A percentile compares a stretch with the other conserved stretches of the same genome.
phyloP scores from a whole-genome alignment of 2,113 vertebrate genomes.

The Chauna torquata region DNA sequence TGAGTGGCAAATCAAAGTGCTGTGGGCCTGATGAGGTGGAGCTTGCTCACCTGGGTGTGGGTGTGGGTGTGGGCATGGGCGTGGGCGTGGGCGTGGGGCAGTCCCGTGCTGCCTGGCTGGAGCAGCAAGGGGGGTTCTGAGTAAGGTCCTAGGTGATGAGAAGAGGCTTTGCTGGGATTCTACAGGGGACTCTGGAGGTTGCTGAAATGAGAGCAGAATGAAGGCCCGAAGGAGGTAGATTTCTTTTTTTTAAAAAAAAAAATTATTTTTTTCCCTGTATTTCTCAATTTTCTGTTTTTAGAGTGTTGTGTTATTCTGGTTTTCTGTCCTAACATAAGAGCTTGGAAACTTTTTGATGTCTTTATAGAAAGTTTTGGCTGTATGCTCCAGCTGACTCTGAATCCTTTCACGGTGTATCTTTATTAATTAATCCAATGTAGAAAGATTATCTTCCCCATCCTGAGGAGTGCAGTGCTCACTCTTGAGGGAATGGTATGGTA shows the following conservation, averaged over 20 bases:
- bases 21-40: background rate
- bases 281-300: rapidly evolving
- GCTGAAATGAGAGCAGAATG: background rate
- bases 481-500: background rate
- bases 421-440: rapidly evolving
- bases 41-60: background rate
- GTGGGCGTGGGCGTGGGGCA: rapidly evolving
- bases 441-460: rapidly evolving
- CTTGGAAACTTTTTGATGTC: background rate
- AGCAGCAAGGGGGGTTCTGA: background rate
- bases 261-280: rapidly evolving
- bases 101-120: rapidly evolving
- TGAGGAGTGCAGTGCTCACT: background rate
- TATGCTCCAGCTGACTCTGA: background rate
- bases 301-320: background rate
- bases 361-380: background rate
- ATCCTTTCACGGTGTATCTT: background rate
- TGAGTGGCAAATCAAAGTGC: background rate
- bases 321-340: background rate
- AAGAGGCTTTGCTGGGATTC: background rate
- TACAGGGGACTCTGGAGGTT: background rate
- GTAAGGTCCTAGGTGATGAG: rapidly evolving
- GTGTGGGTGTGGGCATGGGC: too few species aligned
- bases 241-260: background rate
- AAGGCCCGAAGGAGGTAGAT: background rate